These are phyloP conservation scores for Aporophyla lueneburgensis DNA, from an alignment of 2,888 invertebrate genomes.

Conservation along the genomic window DNA sequence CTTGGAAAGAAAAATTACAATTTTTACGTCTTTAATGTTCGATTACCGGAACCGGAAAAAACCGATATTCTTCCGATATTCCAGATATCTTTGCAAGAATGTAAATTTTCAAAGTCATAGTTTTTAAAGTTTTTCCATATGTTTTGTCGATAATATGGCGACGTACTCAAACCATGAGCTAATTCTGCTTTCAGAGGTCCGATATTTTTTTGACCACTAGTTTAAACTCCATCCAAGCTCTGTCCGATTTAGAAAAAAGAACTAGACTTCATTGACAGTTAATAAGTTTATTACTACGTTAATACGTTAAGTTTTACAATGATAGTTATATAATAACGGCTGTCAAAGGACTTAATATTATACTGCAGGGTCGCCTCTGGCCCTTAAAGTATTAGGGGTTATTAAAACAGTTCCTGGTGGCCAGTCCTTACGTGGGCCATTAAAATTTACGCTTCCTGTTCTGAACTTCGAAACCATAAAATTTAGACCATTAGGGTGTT, in stretches of 20 bases:
- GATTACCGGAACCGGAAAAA: no score
- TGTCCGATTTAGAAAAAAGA: slow-evolving; percentile 2
- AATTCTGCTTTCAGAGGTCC: no score
- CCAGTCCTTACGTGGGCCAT: slow-evolving; percentile 14
- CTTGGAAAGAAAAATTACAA: no score
- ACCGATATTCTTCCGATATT: no score
- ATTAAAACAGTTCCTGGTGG: slow-evolving; percentile 49
- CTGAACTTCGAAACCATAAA: not conserved
- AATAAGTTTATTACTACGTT: not conserved
- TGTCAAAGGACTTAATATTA: slow-evolving; percentile 3
- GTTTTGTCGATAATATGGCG: no score
- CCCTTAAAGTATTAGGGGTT: slow-evolving; percentile 16
- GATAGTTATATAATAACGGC: slow-evolving; percentile 32
- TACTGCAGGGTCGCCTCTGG: not conserved
- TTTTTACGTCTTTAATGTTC: no score
- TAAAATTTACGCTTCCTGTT: slow-evolving; percentile 41
- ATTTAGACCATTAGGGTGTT: not conserved
- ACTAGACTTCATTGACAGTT: not conserved
- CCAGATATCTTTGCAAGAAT: no score
- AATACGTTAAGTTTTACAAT: slow-evolving; percentile 27
- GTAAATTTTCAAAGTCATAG: no score
- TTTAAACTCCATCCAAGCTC: not conserved
- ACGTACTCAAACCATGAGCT: no score
- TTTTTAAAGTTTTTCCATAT: no score
- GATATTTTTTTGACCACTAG: not conserved